Evolutionary conservation across 1,140 invertebrate genomes (phyloP), one percentile per base, ranked within the genome.

Genomic region (Aphelinus atriplicis): DNA sequence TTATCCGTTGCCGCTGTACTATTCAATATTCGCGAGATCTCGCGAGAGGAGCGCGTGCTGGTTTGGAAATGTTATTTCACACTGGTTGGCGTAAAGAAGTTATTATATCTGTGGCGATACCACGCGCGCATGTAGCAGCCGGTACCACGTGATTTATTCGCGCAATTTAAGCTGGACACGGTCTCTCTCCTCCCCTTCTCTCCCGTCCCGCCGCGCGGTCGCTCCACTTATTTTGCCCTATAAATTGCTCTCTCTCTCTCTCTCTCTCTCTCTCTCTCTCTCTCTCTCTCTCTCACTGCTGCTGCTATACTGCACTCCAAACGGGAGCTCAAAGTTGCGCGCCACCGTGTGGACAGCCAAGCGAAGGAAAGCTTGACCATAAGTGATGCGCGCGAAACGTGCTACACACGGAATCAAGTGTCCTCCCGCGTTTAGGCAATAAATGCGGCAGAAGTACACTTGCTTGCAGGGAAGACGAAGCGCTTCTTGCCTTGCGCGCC

Each of bases 141-240:
- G 69, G 69, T 64, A 68, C 64, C 62, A 46, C 77, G 80, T 85
- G 84, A 86, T 86, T 86, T 85, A 85, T 86, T 84, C 81, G 79
- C 80, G 82, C 80, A 84, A 85, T 86, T 84, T 83, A 84, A 81
- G 80, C 80, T 82, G 81, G 80, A 79, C 79, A 76, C 70, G 26
- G 26, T 26, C 26, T 26, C 26, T 26, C 26, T 26, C 26, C 26
- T 26, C 26, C 26, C 26, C 26, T 26, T 26, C 26, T 26, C 26
- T 26, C 26, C 26, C 26, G 26, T 26, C 26, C 26, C 26, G 26
- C 26, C 26, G 26, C 26, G 26, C 26, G 26, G 26, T 26, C 26
- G 26, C 26, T 26, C 26, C 26, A 26, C 26, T 26, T 26, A 26
- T 26, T 26, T 26, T 26, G 26, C 26, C 26, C 26, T 26, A 26